Conservation (phyloP, 2,888 invertebrate species). For the Nymphalis urticae region DNA sequence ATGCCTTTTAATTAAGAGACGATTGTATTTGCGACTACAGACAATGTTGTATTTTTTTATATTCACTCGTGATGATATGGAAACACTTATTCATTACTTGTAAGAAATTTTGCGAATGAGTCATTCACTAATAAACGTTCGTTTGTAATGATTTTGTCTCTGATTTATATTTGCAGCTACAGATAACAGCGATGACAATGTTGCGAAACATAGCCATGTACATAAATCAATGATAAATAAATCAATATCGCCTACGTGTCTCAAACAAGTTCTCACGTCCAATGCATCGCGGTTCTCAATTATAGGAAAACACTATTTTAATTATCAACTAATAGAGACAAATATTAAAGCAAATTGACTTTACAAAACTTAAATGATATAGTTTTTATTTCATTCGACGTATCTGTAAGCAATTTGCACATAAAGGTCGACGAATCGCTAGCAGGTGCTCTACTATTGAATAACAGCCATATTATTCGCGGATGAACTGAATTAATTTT, state of each 20-base stretch:
- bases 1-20: slow-evolving; percentile 34
- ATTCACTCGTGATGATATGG: neutral
- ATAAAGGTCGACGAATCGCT: neutral
- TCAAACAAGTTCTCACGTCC: slow-evolving; percentile 12
- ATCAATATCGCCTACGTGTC: slow-evolving; percentile 22
- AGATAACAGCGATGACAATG: slow-evolving; percentile 15
- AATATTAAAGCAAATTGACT: neutral
- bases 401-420: slow-evolving; percentile 4
- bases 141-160: neutral
- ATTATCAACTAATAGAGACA: neutral
- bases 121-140: neutral
- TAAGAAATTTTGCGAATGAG: neutral
- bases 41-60: slow-evolving; percentile 26
- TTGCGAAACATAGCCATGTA: slow-evolving; percentile 14
- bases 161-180: neutral
- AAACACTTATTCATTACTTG: neutral
- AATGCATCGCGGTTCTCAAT: neutral
- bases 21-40: slow-evolving; percentile 25
- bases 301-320: neutral
- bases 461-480: slow-evolving; percentile 11
- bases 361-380: neutral
- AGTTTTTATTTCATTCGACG: neutral
- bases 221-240: slow-evolving; percentile 26
- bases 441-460: slow-evolving; percentile 17
- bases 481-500: slow-evolving; percentile 23